These are phyloP conservation scores for Styela clava DNA, from an alignment of 23 tunicate species.

Conservation along the genomic window DNA sequence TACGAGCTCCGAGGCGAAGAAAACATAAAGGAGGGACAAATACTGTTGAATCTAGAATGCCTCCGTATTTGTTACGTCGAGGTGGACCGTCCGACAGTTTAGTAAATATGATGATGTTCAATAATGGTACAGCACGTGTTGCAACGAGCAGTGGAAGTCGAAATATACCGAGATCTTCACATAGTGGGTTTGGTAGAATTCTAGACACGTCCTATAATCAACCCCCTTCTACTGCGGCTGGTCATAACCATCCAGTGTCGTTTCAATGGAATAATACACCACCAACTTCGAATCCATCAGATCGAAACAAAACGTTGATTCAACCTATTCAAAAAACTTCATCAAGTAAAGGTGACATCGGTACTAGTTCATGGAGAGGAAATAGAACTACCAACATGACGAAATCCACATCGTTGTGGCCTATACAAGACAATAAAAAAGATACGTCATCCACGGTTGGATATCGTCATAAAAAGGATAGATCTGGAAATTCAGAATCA, in stretches of 20 bases:
- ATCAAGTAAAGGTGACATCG: neutral
- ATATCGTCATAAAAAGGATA: conserved; percentile 18
- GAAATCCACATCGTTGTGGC: conserved; percentile 9
- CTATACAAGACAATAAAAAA: conserved; percentile 7
- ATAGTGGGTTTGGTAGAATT: conserved; percentile 17
- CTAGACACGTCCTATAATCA: conserved; percentile 1
- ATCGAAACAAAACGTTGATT: neutral
- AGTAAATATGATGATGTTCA: conserved; percentile 9
- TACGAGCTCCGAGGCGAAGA: conserved; percentile 12
- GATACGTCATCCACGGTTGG: neutral
- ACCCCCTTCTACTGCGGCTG: conserved; percentile 19
- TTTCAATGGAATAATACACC: conserved; percentile 29
- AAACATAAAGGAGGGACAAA: neutral
- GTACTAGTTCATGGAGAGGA: neutral
- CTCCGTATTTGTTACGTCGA: conserved; percentile 13
- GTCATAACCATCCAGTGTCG: conserved; percentile 9
- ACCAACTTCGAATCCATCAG: neutral
- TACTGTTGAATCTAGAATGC: neutral
- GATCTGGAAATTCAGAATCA: neutral
- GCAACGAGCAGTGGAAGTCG: neutral
- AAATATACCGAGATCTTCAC: conserved; percentile 4
- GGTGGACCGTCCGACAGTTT: conserved; percentile 20
- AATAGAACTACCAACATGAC: neutral
- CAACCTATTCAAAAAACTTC: neutral
- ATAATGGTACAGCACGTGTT: neutral